Evolutionary conservation across 2,888 invertebrate species (phyloP).

Genomic region (Synanthedon andrenaeformis): DNA sequence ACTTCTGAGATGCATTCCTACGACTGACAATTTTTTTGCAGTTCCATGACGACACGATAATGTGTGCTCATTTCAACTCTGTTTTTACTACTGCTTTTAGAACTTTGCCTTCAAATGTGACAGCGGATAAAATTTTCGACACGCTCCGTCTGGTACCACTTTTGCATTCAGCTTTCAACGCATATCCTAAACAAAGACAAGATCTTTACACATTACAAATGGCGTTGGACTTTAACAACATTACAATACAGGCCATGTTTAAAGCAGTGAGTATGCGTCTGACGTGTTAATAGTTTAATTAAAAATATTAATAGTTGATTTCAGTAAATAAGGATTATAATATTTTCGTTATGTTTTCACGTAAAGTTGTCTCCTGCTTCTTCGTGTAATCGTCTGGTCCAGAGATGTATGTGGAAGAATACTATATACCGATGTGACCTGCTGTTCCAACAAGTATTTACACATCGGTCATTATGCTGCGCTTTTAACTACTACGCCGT

Average conservation of each 20-base stretch:
- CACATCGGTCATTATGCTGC: slow-evolving; percentile 71
- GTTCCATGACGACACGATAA: too few relatives aligned
- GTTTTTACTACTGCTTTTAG: slow-evolving; percentile 14
- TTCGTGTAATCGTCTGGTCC: slow-evolving; percentile 58
- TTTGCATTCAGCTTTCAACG: slow-evolving; percentile 27
- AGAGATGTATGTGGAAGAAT: slow-evolving; percentile 73
- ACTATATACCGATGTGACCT: slow-evolving; percentile 54
- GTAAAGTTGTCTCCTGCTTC: slow-evolving; percentile 54
- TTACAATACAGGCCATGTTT: slow-evolving; percentile 33
- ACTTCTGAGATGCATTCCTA: too few relatives aligned
- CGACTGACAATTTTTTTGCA: too few relatives aligned
- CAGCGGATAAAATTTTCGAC: slow-evolving; percentile 36
- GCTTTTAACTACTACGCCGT: slow-evolving; percentile 72
- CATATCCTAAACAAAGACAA: slow-evolving; percentile 20
- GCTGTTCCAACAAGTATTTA: slow-evolving; percentile 58
- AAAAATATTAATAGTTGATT: not conserved
- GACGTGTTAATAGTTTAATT: not conserved
- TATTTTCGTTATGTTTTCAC: too few relatives aligned
- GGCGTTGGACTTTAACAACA: slow-evolving; percentile 42
- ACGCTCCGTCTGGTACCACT: slow-evolving; percentile 35
- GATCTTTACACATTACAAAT: slow-evolving; percentile 31
- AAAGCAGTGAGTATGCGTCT: slow-evolving; percentile 22
- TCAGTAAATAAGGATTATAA: too few relatives aligned
- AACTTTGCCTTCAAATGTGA: slow-evolving; percentile 34
- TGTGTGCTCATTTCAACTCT: too few relatives aligned